Base-by-base conservation (phyloP, 2,113 vertebrate genomes). In the Podarcis muralis region DNA sequence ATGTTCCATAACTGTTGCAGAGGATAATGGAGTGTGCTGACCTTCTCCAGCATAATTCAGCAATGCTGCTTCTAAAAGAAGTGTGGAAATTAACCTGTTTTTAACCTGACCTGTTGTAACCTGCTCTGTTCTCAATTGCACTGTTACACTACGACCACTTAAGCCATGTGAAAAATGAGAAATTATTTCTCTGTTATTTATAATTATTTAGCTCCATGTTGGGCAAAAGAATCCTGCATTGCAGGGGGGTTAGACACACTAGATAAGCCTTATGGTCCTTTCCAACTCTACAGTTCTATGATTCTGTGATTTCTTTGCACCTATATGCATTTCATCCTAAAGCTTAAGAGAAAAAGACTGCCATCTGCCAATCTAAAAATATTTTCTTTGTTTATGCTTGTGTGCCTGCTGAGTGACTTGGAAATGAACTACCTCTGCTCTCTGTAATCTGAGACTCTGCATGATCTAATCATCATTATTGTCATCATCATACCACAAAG, bases 371-470 rank as follows among this genome's bases (percentile, higher is more conserved):
- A 53, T 92, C 90, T 84, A 22, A 27, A 87, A 93, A 93, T 0
- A 53, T 53, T 84, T 88, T 94, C 83, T 53, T 90, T 88, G 79
- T 88, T 83, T 88, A 23, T 91, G 90, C 93, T 87, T 90, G 93
- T 92, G 90, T 90, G 86, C 30, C 89, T 93, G 66, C 93, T 92
- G 82, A 81, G 92, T 94, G 83, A 89, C 86, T 93, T 94, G 3
- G 0, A 91, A 92, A 85, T 77, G 72, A 93, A 80, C 81, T 94
- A 81, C 87, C 89, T 91, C 90, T 92, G 93, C 86, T 53, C 92
- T 91, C 84, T 82, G 90, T 91, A 93, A 95, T 93, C 92, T 84
- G 86, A 83, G 92, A 92, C 91, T 94, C 94, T 93, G 88, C 87
- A 86, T 87, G 87, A 92, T 93, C 82, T 89, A 88, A 81, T 88